Conservation (phyloP, 2,113 vertebrate species). For the Plotosus lineatus region DNA sequence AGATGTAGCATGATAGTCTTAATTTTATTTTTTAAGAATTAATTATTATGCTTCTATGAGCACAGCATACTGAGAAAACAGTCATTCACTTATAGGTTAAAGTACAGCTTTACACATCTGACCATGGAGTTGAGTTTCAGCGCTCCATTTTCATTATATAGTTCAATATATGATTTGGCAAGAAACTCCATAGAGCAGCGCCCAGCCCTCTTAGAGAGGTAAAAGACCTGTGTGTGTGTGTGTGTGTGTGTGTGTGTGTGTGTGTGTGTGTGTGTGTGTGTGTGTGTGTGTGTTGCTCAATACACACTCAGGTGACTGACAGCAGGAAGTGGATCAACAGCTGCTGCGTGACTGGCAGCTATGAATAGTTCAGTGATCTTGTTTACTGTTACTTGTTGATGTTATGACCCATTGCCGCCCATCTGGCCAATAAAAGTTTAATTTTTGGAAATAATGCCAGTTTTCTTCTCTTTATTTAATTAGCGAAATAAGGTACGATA, state of each 20-base stretch:
- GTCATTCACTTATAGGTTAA: too few species aligned
- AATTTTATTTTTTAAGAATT: too few species aligned
- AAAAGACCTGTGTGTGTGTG: conserved; percentile 20
- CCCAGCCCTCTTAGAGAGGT: too few species aligned
- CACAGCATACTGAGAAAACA: neutral
- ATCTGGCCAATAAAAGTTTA: conserved; percentile 93
- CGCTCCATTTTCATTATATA: neutral
- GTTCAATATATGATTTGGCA: neutral
- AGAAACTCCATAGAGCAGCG: neutral
- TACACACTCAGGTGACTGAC: conserved; percentile 42
- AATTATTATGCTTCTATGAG: neutral
- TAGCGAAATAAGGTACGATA: too few species aligned
- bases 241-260: too few species aligned
- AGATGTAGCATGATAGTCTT: conserved; percentile 1
- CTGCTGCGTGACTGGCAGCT: conserved; percentile 35
- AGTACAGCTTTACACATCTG: neutral
- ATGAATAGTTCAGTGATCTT: conserved; percentile 42
- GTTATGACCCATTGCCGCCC: conserved; percentile 68
- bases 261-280: neutral
- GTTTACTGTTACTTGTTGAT: conserved; percentile 53
- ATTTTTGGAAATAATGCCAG: conserved; percentile 85
- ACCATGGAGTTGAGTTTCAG: neutral
- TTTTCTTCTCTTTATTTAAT: conserved; percentile 40
- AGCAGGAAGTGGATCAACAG: conserved; percentile 40
- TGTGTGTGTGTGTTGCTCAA: too few species aligned